These are phyloP conservation scores for Micoletzkya japonica DNA, from an alignment of 2,888 invertebrate genomes.

Conservation along the genomic window DNA sequence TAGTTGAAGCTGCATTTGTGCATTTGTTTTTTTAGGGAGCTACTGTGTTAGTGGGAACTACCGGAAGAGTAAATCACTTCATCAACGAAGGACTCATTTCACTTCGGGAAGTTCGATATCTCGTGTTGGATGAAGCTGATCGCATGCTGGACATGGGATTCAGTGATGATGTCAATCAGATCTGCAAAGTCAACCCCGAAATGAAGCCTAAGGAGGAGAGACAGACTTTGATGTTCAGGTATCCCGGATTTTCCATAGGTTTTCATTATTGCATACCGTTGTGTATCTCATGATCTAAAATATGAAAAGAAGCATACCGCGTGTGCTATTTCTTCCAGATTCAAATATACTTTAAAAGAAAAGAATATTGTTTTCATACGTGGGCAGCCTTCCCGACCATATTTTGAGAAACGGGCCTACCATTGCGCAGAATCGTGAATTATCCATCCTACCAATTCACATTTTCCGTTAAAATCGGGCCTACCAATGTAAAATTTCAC, in stretches of 20 bases:
- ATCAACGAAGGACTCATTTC: conserved; percentile 9
- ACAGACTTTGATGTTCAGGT: conserved; percentile 28
- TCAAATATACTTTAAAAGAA: no score
- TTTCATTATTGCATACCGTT: background rate
- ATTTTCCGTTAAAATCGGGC: no score
- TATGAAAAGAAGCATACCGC: no score
- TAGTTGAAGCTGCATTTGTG: no score
- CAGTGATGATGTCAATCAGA: conserved; percentile 7
- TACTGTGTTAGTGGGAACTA: conserved; percentile 14
- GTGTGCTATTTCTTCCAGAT: no score
- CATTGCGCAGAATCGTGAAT: no score
- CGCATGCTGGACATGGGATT: conserved; percentile 21
- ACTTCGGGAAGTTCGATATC: background rate
- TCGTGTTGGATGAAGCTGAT: conserved; percentile 25
- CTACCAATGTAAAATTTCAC: no score
- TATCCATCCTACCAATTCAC: no score
- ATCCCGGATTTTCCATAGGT: background rate
- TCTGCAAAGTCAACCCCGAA: background rate
- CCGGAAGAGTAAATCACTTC: conserved; percentile 17
- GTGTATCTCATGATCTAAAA: no score
- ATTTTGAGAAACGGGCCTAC: no score
- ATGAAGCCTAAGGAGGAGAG: background rate
- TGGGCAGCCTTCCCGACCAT: no score
- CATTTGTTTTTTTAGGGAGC: conserved; percentile 16
- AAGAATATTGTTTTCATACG: no score